These are phyloP conservation scores for Psilopsiagon aymara DNA, from an alignment of 2,113 vertebrate genomes.

Conservation along the genomic window DNA sequence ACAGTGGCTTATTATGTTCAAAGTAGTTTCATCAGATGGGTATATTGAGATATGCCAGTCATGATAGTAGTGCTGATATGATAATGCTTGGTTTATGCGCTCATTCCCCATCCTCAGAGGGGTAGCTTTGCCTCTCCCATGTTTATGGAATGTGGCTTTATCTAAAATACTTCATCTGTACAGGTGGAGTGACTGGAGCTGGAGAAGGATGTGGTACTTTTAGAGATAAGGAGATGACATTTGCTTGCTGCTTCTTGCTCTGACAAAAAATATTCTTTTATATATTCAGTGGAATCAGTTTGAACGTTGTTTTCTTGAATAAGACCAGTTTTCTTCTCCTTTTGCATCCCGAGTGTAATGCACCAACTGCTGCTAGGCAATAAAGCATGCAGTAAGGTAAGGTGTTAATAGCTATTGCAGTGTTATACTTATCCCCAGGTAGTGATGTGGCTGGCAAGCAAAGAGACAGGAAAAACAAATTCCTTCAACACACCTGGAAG, in stretches of 20 bases:
- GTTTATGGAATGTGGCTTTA: not conserved
- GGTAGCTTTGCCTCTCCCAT: not conserved
- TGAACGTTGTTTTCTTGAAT: not conserved
- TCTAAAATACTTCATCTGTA: not conserved
- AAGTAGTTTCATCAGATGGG: not conserved
- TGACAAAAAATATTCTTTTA: not conserved
- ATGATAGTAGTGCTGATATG: not conserved
- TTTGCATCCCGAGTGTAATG: not conserved
- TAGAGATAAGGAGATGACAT: not conserved
- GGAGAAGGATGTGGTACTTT: not conserved
- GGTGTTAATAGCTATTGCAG: not conserved
- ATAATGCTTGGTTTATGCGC: not conserved
- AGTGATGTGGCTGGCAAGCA: not conserved
- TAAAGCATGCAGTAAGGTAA: not conserved
- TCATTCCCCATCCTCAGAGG: not conserved
- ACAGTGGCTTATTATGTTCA: not conserved
- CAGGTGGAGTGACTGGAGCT: not conserved
- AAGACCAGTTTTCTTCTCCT: not conserved
- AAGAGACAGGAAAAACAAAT: not conserved
- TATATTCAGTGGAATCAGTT: not conserved
- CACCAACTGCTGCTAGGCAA: not conserved
- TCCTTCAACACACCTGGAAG: not conserved
- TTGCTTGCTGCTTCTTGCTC: not conserved
- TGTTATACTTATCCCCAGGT: not conserved
- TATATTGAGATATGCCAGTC: not conserved